phyloP scores from a whole-genome alignment of 2,113 vertebrate genomes.

The Burhinus oedicnemus region DNA sequence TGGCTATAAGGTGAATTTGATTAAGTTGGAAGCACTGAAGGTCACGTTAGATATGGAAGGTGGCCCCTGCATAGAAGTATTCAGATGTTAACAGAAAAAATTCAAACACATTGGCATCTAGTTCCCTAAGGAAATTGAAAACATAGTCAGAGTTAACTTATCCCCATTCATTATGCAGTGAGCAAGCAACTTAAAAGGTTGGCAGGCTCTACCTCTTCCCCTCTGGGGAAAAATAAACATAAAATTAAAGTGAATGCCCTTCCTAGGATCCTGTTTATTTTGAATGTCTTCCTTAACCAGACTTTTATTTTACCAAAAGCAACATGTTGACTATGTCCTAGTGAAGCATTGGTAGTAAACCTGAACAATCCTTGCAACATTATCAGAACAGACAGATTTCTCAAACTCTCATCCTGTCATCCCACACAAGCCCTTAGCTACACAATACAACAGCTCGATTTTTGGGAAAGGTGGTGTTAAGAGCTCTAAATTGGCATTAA shows the following conservation, averaged over 20 bases:
- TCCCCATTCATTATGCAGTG: neutral
- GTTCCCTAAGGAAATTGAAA: neutral
- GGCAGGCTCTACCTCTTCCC: neutral
- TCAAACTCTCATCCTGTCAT: neutral
- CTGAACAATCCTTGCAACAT: neutral
- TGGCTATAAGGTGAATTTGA: neutral
- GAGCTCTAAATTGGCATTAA: slow-evolving; percentile 5
- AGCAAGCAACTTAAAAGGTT: neutral
- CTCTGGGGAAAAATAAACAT: slow-evolving; percentile 5
- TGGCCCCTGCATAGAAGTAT: neutral
- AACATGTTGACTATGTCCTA: neutral
- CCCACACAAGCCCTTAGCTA: neutral
- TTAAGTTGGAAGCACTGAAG: neutral
- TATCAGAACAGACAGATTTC: slow-evolving; percentile 11
- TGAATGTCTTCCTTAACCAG: slow-evolving; percentile 27
- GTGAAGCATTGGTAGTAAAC: neutral
- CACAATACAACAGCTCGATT: slow-evolving; percentile 1
- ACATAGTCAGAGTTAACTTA: neutral
- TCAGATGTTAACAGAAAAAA: neutral
- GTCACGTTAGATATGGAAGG: neutral
- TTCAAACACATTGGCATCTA: neutral
- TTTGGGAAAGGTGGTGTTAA: slow-evolving; percentile 6
- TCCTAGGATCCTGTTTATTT: slow-evolving; percentile 38
- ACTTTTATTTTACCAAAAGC: slow-evolving; percentile 30
- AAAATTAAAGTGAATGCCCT: neutral